Evolutionary conservation across 35 echinoderm and acorn worm species (phyloP).

Genomic region (Acanthaster planci): DNA sequence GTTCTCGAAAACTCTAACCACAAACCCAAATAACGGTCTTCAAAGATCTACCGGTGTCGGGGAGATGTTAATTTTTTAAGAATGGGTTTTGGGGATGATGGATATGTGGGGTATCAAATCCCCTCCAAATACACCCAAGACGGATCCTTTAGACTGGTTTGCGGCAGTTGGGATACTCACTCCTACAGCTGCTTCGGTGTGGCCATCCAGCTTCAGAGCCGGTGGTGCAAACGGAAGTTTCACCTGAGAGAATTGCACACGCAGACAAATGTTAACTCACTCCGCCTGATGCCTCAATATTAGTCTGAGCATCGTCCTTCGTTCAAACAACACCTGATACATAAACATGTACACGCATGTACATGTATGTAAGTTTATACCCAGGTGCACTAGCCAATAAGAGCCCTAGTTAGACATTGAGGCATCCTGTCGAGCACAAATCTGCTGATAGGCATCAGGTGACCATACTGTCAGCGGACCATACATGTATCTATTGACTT

Average conservation of each 20-base stretch:
- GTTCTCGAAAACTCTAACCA: no score
- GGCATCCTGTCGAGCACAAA: no score
- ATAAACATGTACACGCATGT: not conserved
- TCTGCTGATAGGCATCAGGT: no score
- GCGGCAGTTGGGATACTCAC: not conserved
- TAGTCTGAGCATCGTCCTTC: not conserved
- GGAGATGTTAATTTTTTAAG: no score
- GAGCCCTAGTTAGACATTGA: not conserved
- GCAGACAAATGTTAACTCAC: not conserved
- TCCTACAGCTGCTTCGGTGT: not conserved
- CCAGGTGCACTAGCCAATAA: not conserved
- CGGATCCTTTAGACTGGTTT: not conserved
- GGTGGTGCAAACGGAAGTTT: not conserved
- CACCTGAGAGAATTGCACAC: not conserved
- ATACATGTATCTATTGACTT: no score
- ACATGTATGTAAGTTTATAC: not conserved
- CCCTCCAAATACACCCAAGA: not conserved
- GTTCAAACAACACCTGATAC: not conserved
- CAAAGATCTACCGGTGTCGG: no score
- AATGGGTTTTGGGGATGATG: not conserved
- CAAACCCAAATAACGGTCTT: no score
- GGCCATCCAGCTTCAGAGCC: not conserved
- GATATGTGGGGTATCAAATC: not conserved
- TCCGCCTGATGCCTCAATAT: not conserved
- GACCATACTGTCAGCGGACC: no score